Evolutionary conservation across 1,140 invertebrate species (phyloP), one percentile per base, ranked within the genome.

Genomic region (Lysiphlebus fabarum): DNA sequence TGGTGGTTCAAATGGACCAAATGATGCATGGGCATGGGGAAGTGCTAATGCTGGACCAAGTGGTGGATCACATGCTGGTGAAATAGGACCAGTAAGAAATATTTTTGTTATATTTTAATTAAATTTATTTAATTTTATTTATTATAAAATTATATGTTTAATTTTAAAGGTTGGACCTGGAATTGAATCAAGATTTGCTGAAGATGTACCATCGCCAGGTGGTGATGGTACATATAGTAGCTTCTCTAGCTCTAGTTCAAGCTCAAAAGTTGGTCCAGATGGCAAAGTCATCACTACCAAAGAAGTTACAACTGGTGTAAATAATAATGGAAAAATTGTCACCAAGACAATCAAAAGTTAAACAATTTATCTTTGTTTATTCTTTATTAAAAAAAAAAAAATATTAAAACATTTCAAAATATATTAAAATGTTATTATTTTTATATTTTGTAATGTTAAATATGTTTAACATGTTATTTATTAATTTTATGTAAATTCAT

Each of bases 321-420:
- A 90, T 64, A 85, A 90, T 62, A 87, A 90, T 65, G 88, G 88
- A 66, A 85, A 85, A 66, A 74, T 89, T 49, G 84, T 82, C 37
- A 80, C 81, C 56, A 86, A 86, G 63, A 83, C 80, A 36, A 82
- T 86, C 0, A 68, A 79, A 44, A 77, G 75, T 63, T 69, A 67
- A 63, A 74, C 53, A 71, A 42, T 34, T 33, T 9, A 34, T 49
- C 26, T 14, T 48, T 49, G 10, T 38, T 33, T 5, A 41, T 57
- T 48, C 2, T 33, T 37, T 49, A 26, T 1, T 1, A 1, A 26
- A 26, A 26, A 26, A 26, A 26, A 26, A 26, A 26, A 17, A 3
- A 17, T 2, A 26, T 2, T 2, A 26, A 26, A 2, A 26, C 17
- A 26, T 26, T 26, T 4, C 17, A n/a, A n/a, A n/a, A n/a, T n/a